Base-by-base conservation (phyloP, 2,888 invertebrate species). In the Metopia argyrocephala region DNA sequence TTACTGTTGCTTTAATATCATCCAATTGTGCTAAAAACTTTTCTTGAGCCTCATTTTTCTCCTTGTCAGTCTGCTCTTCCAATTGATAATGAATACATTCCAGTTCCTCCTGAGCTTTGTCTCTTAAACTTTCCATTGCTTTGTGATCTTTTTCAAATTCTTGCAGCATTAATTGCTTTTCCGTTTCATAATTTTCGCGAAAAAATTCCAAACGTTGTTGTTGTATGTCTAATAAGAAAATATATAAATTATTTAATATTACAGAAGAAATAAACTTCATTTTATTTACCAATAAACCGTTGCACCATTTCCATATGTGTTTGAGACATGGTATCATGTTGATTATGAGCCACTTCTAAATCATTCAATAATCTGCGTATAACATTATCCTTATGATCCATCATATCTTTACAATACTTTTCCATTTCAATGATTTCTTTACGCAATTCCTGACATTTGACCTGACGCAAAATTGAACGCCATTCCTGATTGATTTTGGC, bases 401-500 rank as follows among this genome's bases (percentile, higher is more conserved):
- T 84, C n/a, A 93, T 90, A 85, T 89, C 88, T 64, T 87, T 84
- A 57, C 88, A 90, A 79, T 88, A 87, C 65, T 86, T 86, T 64
- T 88, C 88, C 70, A 91, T 85, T 87, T 94, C 94, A 90, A 92
- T 91, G 54, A 96, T 93, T 83, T 95, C 94, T 45, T 93, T 91
- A 48, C 93, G 92, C 91, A 96, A 92, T 86, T 96, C 94, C 78
- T 93, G 93, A 86, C 94, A 94, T 91, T 96, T 96, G 65, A 94
- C 92, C 87, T 93, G 93, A 0, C 96, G 92, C 70, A 96, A 90
- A 78, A 95, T 93, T 80, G 93, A 94, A 59, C 96, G 93, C 96
- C 96, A 96, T 89, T 94, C 93, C 90, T 96, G 95, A 87, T 96
- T 96, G 68, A 96, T 94, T 91, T 96, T 96, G 0, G 96, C 95